Evolutionary conservation across 2,797 vertebrate genomes (phyloP).

Genomic region (Cheirogaleus major): DNA sequence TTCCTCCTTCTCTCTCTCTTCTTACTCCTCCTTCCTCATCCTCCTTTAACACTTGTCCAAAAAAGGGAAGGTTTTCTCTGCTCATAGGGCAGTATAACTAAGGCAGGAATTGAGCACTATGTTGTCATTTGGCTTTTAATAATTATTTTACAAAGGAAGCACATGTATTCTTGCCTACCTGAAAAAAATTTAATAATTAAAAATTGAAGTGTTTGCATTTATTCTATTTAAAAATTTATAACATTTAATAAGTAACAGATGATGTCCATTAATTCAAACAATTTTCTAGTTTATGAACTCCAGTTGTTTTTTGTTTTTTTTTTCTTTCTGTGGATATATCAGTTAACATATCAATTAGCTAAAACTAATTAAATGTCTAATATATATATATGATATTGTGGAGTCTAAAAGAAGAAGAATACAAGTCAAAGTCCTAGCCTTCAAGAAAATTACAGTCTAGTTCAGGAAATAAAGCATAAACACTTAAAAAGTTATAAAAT

Average conservation of each 20-base stretch:
- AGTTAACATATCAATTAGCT: not conserved
- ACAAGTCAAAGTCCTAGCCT: not conserved
- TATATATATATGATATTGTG: not conserved
- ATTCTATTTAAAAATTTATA: not conserved
- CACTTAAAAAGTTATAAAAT: constrained; percentile 25
- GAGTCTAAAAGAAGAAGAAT: not conserved
- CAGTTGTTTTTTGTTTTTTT: not conserved
- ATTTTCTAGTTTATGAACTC: not conserved
- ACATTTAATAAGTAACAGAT: not conserved
- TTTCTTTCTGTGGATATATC: not conserved
- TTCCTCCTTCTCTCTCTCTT: not conserved
- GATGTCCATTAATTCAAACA: not conserved
- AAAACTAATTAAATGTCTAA: not conserved
- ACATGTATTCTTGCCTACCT: not conserved
- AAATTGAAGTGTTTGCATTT: not conserved
- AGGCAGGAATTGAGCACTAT: not conserved
- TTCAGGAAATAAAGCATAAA: constrained; percentile 44
- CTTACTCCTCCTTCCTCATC: not conserved
- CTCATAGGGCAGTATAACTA: not conserved
- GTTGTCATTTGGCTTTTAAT: not conserved
- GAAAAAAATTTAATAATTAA: not conserved
- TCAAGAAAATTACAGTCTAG: constrained; percentile 4
- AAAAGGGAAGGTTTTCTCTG: not conserved
- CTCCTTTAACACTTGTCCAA: not conserved
- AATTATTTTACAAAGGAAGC: not conserved